These are phyloP conservation scores for Norana najaformis DNA, from an alignment of 2,888 invertebrate genomes.

Conservation along the genomic window DNA sequence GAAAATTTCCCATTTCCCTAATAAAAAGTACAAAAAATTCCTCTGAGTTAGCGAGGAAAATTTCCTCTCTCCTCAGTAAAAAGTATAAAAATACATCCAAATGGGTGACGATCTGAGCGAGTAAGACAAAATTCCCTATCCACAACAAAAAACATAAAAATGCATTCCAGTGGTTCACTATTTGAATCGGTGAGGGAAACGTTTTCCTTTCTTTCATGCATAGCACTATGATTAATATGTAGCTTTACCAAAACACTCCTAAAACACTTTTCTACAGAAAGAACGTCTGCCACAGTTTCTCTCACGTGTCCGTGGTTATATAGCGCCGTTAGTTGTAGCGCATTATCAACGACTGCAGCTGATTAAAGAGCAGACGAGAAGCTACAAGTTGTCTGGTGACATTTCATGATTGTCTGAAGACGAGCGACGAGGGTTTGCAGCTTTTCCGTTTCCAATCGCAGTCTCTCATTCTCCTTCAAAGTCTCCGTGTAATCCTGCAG, in stretches of 20 bases:
- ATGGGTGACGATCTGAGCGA: no score
- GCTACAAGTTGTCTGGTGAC: conserved; percentile 27
- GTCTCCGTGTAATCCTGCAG: conserved; percentile 33
- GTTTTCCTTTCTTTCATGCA: background rate
- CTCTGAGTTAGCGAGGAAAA: no score
- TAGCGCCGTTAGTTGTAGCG: background rate
- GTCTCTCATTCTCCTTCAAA: conserved; percentile 34
- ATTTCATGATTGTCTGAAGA: conserved; percentile 29
- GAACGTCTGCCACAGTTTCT: conserved; percentile 5
- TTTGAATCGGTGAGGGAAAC: background rate
- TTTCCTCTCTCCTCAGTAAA: background rate
- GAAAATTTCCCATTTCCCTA: background rate
- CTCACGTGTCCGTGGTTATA: background rate
- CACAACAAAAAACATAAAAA: no score
- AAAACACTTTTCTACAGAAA: background rate
- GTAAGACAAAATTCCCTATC: no score
- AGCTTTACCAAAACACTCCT: background rate
- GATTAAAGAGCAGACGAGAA: background rate
- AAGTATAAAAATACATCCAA: no score
- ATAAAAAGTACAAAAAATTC: background rate
- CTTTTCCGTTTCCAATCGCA: conserved; percentile 26
- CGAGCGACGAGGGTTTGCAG: conserved; percentile 25
- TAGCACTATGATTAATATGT: background rate
- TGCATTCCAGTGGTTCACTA: no score
- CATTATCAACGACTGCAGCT: background rate